Evolutionary conservation across 1,140 invertebrate genomes (phyloP).

Genomic region (Ruditapes philippinarum): DNA sequence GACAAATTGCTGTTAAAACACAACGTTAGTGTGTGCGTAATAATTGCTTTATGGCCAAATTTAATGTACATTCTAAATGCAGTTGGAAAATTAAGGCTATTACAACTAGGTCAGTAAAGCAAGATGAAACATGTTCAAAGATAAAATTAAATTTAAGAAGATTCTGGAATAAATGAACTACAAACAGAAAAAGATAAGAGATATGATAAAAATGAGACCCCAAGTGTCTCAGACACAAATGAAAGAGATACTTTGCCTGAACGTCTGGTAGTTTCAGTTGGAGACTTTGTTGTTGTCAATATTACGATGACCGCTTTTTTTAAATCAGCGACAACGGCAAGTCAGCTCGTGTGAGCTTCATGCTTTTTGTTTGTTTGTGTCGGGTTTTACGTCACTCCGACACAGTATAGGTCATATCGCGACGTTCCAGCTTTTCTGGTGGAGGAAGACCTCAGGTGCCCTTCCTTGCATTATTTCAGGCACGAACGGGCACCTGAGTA

Average conservation of each 20-base stretch:
- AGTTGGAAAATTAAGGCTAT: background rate
- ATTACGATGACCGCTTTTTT: background rate
- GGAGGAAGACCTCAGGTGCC: too few relatives aligned
- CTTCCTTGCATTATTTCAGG: too few relatives aligned
- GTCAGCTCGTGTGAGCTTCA: background rate
- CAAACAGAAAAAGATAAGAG: background rate
- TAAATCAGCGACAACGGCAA: background rate
- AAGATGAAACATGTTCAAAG: background rate
- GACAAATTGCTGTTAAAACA: background rate
- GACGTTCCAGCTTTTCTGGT: too few relatives aligned
- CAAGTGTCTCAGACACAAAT: background rate
- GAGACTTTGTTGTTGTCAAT: background rate
- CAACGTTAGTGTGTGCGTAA: background rate
- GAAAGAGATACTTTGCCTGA: background rate
- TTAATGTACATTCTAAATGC: background rate
- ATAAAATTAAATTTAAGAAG: too few relatives aligned
- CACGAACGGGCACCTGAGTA: too few relatives aligned
- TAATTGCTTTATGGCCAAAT: background rate
- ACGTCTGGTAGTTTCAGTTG: background rate
- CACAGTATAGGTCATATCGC: too few relatives aligned
- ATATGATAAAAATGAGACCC: background rate
- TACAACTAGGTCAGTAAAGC: background rate
- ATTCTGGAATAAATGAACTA: background rate
- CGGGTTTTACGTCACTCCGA: too few relatives aligned
- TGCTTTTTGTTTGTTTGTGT: too few relatives aligned